Base-by-base conservation (phyloP, 2,888 invertebrate species). In the Ethmia dodecea region DNA sequence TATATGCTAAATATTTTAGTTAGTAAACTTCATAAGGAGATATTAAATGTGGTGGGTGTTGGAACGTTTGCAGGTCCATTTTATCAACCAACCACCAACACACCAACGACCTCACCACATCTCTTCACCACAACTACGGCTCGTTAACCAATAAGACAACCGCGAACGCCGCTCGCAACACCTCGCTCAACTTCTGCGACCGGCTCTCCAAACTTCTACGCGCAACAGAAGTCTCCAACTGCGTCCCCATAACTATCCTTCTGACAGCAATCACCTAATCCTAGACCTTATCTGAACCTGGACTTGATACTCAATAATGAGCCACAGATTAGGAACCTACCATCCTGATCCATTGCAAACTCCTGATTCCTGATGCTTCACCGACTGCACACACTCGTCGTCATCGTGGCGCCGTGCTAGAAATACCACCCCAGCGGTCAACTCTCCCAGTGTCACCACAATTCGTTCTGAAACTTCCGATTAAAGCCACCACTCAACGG, bases 11-110 rank as follows among this genome's bases (percentile, higher is more conserved):
- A n/a, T n/a, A n/a, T n/a, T n/a, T n/a, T n/a, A n/a, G n/a, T n/a
- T n/a, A n/a, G n/a, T n/a, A n/a, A n/a, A n/a, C n/a, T n/a, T 52
- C 67, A 56, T 57, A 63, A 60, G 65, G 55, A 73, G 71, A 63
- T 67, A 79, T 62, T 84, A 81, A 86, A 84, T 58, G 84, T 81
- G 86, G 86, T 86, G 86, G 86, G 84, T 86, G 86, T 86, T 86
- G 86, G 86, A 86, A 84, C 86, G 84, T 86, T 86, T 87, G 55
- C 87, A 87, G 87, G 86, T 87, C 84, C 84, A 84, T 84, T 84
- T 76, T 83, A 79, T 81, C 84, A 84, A 84, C 80, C 76, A 81
- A 81, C 84, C 79, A 84, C 84, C 83, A 84, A 81, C 81, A 84
- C 83, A 83, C 81, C 84, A 77, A 76, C 76, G 76, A 77, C 67